Evolutionary conservation across 2,797 vertebrate species (phyloP), one percentile per base, ranked within the genome.

Genomic region (Microhierax caerulescens): DNA sequence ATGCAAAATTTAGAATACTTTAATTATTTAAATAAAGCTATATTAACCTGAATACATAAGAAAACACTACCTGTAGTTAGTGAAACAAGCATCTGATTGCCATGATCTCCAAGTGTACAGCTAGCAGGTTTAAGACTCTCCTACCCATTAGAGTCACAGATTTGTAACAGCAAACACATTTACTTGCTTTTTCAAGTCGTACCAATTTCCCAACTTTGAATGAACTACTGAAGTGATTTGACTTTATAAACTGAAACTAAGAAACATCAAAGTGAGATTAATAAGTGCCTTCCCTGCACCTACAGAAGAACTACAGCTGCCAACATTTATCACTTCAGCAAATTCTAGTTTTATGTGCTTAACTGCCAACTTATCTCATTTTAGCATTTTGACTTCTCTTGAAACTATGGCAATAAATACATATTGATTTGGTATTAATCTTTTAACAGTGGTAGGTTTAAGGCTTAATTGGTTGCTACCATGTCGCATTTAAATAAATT

Each of bases 171-270:
- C 74, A 95, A 95, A 74, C 63, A 67, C 15, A 17, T 85, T 94
- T 77, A 80, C 51, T 88, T 91, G 85, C 30, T 90, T 80, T 94
- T 83, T 87, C 56, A 88, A 91, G 72, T 69, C 72, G 73, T 90
- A 53, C 51, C 82, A 59, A 39, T 74, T 81, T 80, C 72, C 30
- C 30, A 88, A 75, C 85, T 90, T 74, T 90, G 81, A 95, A 85
- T 36, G 57, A 85, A 64, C 59, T 90, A 51, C 78, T 78, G 75
- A 93, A 70, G 25, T 56, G 60, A 88, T 83, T 85, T 56, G 94
- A 74, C 48, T 88, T 60, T 63, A 85, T 41, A 83, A 90, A 91
- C 39, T 41, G 34, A 94, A 96, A 93, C 74, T 73, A 80, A 85
- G 79, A 73, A 73, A 60, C 74, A 76, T 60, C 36, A 56, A 84